phyloP scores from a whole-genome alignment of 2,797 vertebrate genomes.

The Phrynocephalus guinanensis region DNA sequence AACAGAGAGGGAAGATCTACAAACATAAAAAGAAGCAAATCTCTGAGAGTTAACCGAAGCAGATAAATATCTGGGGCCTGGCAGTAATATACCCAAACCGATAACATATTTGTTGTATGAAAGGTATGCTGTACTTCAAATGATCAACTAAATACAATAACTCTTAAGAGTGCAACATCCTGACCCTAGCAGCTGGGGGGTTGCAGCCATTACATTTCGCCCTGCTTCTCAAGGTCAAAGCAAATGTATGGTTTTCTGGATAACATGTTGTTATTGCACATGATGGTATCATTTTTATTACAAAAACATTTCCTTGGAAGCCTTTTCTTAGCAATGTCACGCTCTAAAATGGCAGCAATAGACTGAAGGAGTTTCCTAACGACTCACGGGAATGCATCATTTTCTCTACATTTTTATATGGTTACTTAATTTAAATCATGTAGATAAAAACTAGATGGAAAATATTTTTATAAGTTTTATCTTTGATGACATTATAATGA shows the following conservation, averaged over 20 bases:
- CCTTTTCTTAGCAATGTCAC: constrained; percentile 50
- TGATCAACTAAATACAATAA: constrained; percentile 39
- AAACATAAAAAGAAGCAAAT: constrained; percentile 32
- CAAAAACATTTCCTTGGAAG: constrained; percentile 42
- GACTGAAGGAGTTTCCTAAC: constrained; percentile 41
- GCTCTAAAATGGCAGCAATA: constrained; percentile 35
- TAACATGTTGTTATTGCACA: constrained; percentile 52
- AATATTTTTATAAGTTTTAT: not conserved
- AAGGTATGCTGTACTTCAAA: constrained; percentile 34
- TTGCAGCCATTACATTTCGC: constrained; percentile 19
- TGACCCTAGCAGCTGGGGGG: constrained; percentile 25
- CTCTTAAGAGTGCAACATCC: constrained; percentile 9
- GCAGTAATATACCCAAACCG: constrained; percentile 17
- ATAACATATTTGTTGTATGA: constrained; percentile 27
- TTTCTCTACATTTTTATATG: constrained; percentile 42
- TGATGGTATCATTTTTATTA: constrained; percentile 55
- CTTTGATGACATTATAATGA: constrained; percentile 22
- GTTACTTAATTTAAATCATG: constrained; percentile 41
- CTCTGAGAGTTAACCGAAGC: constrained; percentile 18
- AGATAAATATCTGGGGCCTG: constrained; percentile 14
- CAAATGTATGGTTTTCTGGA: constrained; percentile 53
- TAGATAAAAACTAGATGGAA: constrained; percentile 3
- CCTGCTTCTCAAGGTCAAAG: constrained; percentile 54
- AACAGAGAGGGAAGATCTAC: constrained; percentile 18
- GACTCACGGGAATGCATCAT: not conserved